A percentile compares a stretch with the other conserved stretches of the same genome.
These are phyloP conservation scores for Limanda limanda DNA, from an alignment of 2,113 vertebrate genomes.

Conservation along the genomic window DNA sequence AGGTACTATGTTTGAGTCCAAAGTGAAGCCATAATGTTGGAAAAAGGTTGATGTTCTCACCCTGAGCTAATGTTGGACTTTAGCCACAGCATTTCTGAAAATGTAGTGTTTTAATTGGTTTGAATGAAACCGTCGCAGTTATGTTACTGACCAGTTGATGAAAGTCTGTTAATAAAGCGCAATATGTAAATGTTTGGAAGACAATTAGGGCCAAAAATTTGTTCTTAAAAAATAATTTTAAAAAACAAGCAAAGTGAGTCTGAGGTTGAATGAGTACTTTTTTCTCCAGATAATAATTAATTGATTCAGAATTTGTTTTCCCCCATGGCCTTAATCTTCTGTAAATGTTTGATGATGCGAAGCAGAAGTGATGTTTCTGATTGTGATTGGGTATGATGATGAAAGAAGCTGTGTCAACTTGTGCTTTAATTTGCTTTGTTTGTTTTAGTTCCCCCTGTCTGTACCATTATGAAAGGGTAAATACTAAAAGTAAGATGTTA, in stretches of 20 bases:
- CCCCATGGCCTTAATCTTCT: conserved; percentile 21
- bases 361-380: conserved; percentile 25
- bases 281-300: background rate
- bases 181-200: conserved; percentile 34
- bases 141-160: conserved; percentile 18
- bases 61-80: conserved; percentile 4
- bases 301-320: background rate
- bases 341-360: conserved; percentile 11
- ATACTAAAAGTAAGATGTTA: conserved; percentile 45
- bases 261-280: background rate
- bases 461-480: conserved; percentile 43
- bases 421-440: conserved; percentile 41
- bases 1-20: conserved; percentile 31
- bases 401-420: conserved; percentile 39
- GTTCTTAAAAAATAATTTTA: background rate
- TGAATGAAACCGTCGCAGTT: conserved; percentile 25
- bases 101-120: conserved; percentile 30
- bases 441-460: conserved; percentile 19
- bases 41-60: conserved; percentile 1
- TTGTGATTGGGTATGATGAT: conserved; percentile 17
- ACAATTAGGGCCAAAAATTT: conserved; percentile 6
- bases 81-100: conserved; percentile 20
- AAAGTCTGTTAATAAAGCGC: conserved; percentile 31
- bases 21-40: conserved; percentile 50
- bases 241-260: background rate